Evolutionary conservation across 1,140 invertebrate genomes (phyloP).

Genomic region (Acromyrmex charruanus): DNA sequence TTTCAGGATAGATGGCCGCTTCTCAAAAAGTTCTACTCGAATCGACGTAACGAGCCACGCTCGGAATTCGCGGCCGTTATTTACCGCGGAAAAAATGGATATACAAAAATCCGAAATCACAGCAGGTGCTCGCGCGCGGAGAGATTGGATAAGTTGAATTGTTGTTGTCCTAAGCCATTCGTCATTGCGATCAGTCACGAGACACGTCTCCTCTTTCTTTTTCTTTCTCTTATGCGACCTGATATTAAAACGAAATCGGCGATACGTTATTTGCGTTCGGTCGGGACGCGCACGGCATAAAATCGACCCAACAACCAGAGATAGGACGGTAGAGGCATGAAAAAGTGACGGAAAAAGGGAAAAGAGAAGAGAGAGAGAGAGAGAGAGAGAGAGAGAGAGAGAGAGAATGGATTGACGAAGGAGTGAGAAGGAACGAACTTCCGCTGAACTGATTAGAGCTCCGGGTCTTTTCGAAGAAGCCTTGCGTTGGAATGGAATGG

Average conservation of each 20-base stretch:
- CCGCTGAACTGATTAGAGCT: constrained; percentile 81
- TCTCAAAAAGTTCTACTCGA: constrained; percentile 58
- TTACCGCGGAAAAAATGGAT: constrained; percentile 35
- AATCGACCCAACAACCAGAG: constrained; percentile 78
- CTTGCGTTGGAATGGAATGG: constrained; percentile 72
- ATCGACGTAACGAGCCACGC: constrained; percentile 37
- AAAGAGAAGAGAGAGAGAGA: constrained; percentile 36
- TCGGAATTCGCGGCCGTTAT: constrained; percentile 11
- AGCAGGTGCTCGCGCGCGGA: constrained; percentile 57
- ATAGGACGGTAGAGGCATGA: constrained; percentile 55
- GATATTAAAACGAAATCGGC: constrained; percentile 72
- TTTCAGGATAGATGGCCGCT: constrained; percentile 49
- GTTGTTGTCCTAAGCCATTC: constrained; percentile 69
- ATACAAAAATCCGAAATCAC: constrained; percentile 55
- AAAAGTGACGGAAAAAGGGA: constrained; percentile 57
- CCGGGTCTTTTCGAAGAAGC: constrained; percentile 76
- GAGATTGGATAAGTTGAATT: constrained; percentile 80
- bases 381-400: constrained; percentile 21
- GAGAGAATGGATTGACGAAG: not conserved
- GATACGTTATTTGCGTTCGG: constrained; percentile 58
- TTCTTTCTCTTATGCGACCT: constrained; percentile 35
- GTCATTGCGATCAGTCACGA: constrained; percentile 79
- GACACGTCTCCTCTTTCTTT: constrained; percentile 46
- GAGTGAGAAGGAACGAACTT: constrained; percentile 67
- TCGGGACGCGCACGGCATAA: constrained; percentile 61